Evolutionary conservation across 2,888 invertebrate species (phyloP).

Genomic region (Metellina segmentata): DNA sequence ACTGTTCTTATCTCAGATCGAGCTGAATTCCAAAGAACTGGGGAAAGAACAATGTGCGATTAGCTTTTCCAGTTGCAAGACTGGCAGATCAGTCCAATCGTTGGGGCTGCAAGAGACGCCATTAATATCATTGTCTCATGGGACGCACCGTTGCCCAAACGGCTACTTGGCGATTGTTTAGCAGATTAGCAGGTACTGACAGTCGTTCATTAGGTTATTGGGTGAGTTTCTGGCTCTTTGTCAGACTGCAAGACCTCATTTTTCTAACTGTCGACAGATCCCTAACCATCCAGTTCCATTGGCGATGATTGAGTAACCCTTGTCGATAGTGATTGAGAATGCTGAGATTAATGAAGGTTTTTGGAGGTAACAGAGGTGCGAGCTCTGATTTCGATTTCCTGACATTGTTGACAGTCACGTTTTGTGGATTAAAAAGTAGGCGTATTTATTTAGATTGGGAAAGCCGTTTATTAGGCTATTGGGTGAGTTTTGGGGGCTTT

Average conservation of each 20-base stretch:
- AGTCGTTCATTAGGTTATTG: slow-evolving; percentile 42
- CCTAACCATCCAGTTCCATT: not conserved
- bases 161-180: slow-evolving; percentile 22
- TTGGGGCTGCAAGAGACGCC: not conserved
- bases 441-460: not conserved
- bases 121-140: slow-evolving; percentile 42
- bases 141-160: not conserved
- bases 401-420: too few species aligned
- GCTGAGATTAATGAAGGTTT: not conserved
- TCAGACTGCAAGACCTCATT: not conserved
- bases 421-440: too few species aligned
- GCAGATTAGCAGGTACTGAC: slow-evolving; percentile 43
- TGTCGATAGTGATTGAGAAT: not conserved
- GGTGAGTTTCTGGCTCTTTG: slow-evolving; percentile 5
- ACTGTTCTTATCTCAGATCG: not conserved
- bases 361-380: not conserved
- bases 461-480: slow-evolving; percentile 38
- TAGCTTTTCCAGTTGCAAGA: slow-evolving; percentile 3
- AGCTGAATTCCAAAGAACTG: not conserved
- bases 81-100: slow-evolving; percentile 3
- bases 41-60: not conserved
- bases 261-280: not conserved
- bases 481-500: not conserved
- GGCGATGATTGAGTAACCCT: not conserved
- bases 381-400: not conserved